A percentile compares a stretch with the other conserved stretches of the same genome.
Evolutionary conservation across 1,140 invertebrate species (phyloP).

Genomic region (Brachionus calyciflorus): DNA sequence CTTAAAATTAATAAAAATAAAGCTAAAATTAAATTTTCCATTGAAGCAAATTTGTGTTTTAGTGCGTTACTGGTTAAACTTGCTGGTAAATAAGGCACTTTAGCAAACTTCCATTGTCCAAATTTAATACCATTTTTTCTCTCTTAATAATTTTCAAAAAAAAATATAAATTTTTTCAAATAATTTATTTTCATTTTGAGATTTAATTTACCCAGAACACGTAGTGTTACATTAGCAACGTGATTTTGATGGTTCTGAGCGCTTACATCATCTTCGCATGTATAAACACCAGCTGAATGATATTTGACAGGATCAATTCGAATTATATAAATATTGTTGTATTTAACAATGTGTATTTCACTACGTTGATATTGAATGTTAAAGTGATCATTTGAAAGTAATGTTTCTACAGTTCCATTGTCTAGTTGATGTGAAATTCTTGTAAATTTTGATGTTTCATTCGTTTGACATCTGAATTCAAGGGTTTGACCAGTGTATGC

Average conservation of each 20-base stretch:
- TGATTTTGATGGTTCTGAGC: not conserved
- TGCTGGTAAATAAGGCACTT: constrained; percentile 13
- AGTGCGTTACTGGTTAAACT: not conserved
- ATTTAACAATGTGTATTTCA: constrained; percentile 36
- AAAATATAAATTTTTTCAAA: not conserved
- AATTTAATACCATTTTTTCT: not conserved
- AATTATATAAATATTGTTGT: constrained; percentile 14
- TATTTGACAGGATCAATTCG: constrained; percentile 22
- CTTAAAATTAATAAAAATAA: too few species aligned
- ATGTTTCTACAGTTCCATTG: constrained; percentile 35
- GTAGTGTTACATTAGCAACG: not conserved
- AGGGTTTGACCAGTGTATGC: not conserved
- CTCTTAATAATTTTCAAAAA: not conserved
- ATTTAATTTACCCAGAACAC: constrained; percentile 19
- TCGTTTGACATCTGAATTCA: constrained; percentile 24
- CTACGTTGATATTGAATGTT: not conserved
- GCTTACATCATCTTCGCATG: constrained; percentile 42
- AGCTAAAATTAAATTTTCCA: too few species aligned
- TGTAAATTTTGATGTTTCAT: constrained; percentile 36
- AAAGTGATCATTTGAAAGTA: constrained; percentile 40
- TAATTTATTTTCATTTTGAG: not conserved
- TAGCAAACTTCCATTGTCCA: constrained; percentile 18
- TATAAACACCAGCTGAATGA: constrained; percentile 41
- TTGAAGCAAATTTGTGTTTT: too few species aligned
- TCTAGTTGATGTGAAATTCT: constrained; percentile 9